Percentiles rank a stretch among this genome's conserved stretches.
Conservation (phyloP, 35 echinoderm and acorn worm genomes). For the Ptychodera flava region DNA sequence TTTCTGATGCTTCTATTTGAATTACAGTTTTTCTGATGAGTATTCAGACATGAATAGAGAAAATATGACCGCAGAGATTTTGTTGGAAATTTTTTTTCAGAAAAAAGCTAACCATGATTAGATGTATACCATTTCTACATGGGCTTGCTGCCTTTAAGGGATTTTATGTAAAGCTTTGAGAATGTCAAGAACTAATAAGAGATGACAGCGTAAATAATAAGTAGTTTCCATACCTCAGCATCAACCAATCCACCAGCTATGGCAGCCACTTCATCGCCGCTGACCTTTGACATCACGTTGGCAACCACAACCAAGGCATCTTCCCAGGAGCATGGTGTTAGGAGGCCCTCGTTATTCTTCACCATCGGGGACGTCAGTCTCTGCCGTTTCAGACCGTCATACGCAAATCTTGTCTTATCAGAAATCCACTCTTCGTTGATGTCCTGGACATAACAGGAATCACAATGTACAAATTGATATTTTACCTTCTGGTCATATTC, state of each 20-base stretch:
- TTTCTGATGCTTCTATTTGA: neutral
- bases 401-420: slow-evolving; percentile 95
- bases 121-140: no score
- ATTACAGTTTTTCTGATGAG: neutral
- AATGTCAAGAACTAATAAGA: no score
- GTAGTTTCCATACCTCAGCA: no score
- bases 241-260: slow-evolving; percentile 90
- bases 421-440: slow-evolving; percentile 99
- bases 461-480: no score
- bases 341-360: slow-evolving; percentile 87
- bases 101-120: no score
- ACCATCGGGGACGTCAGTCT: slow-evolving; percentile 83
- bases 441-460: slow-evolving; percentile 41
- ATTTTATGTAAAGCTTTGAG: no score
- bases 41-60: neutral
- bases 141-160: no score
- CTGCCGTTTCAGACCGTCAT: slow-evolving; percentile 94
- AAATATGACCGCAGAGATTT: no score
- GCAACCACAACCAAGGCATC: slow-evolving; percentile 77
- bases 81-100: no score
- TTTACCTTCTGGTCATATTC: no score
- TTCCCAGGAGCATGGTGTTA: slow-evolving; percentile 76
- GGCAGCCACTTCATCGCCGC: slow-evolving; percentile 69
- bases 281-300: slow-evolving; percentile 39
- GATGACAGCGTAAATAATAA: no score